Base-by-base conservation (phyloP, 2,113 vertebrate species). In the Amblyornis subalaris region DNA sequence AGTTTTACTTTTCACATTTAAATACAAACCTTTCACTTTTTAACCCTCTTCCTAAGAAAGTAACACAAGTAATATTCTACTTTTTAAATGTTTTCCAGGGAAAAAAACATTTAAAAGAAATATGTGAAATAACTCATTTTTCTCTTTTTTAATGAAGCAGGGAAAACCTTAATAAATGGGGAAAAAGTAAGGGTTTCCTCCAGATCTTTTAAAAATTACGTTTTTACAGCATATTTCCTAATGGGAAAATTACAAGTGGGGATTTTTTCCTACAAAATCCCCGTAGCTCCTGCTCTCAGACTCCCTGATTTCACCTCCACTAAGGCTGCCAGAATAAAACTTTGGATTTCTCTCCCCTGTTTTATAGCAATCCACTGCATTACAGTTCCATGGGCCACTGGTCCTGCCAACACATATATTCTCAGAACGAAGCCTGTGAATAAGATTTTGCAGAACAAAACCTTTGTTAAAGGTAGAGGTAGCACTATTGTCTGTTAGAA, bases 291-390 rank as follows among this genome's bases (percentile, higher is more conserved):
- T 84, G 38, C 75, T 66, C 66, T 51, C 35, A 67, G 19, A 28
- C 29, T 85, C 66, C 50, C 48, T 33, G 47, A 25, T 89, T 92
- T 81, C 79, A 92, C 85, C 58, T 77, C 71, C 35, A 14, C 50
- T 25, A 25, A 50, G 38, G 25, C 14, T 58, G 55, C 74, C 66
- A 70, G 81, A 74, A 94, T 42, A 82, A 93, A 95, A 85, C 20
- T 47, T 66, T 72, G 12, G 45, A 64, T 89, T 89, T 92, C 73
- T 45, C 66, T 80, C 35, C 4, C 19, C 66, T 94, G 67, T 93
- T 96, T 96, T 95, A 94, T 45, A 88, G 91, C 87, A 94, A 35
- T 77, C n/a, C 77, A 53, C 38, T 85, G 66, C 84, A 75, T 71
- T 62, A 54, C 80, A 86, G 61, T 61, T 88, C 70, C 71, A 61